Percentiles rank a stretch among this genome's conserved stretches.
phyloP scores from a whole-genome alignment of 2,888 invertebrate species.

The Choristoneura rosaceana region DNA sequence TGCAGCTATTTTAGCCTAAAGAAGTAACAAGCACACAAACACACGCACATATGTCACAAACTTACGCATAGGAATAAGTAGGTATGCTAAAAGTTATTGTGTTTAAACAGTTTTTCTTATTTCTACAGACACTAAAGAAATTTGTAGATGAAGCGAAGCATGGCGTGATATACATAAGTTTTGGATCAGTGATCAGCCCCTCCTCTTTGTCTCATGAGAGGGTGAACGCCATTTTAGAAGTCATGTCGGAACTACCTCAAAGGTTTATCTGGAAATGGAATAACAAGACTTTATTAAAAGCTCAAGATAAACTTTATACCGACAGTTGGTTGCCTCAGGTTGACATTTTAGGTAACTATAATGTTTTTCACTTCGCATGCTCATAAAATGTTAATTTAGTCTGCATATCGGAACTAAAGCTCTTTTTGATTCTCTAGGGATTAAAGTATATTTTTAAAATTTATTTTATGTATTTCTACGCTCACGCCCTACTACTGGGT shows the following conservation, averaged over 20 bases:
- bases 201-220: slow-evolving; percentile 87
- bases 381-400: too few relatives aligned
- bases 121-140: slow-evolving; percentile 80
- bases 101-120: slow-evolving; percentile 17
- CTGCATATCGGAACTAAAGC: too few relatives aligned
- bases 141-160: slow-evolving; percentile 87
- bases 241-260: slow-evolving; percentile 87
- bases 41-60: too few relatives aligned
- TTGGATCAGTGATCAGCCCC: slow-evolving; percentile 90
- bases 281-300: slow-evolving; percentile 81
- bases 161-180: slow-evolving; percentile 91
- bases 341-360: slow-evolving; percentile 87
- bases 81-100: too few relatives aligned
- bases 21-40: too few relatives aligned
- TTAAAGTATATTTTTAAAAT: too few relatives aligned
- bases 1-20: too few relatives aligned
- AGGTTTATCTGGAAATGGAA: slow-evolving; percentile 94
- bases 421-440: too few relatives aligned
- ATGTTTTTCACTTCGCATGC: too few relatives aligned
- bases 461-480: too few relatives aligned
- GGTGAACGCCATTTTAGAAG: slow-evolving; percentile 84
- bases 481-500: too few relatives aligned
- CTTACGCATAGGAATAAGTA: too few relatives aligned
- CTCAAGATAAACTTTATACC: slow-evolving; percentile 87
- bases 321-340: slow-evolving; percentile 90